These are phyloP conservation scores for Hyperoplus immaculatus DNA, from an alignment of 2,797 vertebrate genomes.

Conservation along the genomic window DNA sequence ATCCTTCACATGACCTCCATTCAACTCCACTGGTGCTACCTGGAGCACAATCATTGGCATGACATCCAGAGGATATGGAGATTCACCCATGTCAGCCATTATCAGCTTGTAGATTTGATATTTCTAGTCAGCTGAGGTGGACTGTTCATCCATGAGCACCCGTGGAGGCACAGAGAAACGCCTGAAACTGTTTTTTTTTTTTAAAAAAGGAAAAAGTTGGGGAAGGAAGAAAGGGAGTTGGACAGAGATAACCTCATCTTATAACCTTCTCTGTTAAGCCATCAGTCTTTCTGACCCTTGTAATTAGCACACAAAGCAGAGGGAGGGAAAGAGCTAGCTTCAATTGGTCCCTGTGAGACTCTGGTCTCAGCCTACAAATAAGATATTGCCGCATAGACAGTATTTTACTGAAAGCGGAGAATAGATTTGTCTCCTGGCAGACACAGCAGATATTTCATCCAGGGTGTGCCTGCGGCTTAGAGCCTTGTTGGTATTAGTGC, in stretches of 20 bases:
- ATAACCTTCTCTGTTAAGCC: constrained; percentile 78
- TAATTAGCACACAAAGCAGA: constrained; percentile 85
- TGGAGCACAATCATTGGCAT: constrained; percentile 56
- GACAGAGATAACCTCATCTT: constrained; percentile 73
- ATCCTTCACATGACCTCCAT: constrained; percentile 68
- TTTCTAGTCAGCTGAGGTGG: constrained; percentile 31
- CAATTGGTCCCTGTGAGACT: constrained; percentile 86
- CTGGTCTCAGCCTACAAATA: constrained; percentile 78
- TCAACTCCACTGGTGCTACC: constrained; percentile 53
- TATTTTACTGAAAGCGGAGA: constrained; percentile 80
- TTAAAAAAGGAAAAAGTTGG: constrained; percentile 7
- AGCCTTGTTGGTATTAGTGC: constrained; percentile 77
- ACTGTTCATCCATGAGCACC: constrained; percentile 42
- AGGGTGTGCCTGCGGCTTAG: constrained; percentile 72
- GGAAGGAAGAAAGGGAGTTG: constrained; percentile 24
- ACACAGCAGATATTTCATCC: constrained; percentile 83
- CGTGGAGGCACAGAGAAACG: constrained; percentile 16
- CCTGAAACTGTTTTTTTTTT: neutral
- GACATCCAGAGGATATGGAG: constrained; percentile 59
- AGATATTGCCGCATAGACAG: constrained; percentile 84
- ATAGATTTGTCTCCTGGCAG: constrained; percentile 85
- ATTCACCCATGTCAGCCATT: constrained; percentile 48
- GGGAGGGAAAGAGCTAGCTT: constrained; percentile 69
- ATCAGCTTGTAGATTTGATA: constrained; percentile 57
- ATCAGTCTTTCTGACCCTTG: constrained; percentile 83